Evolutionary conservation across 2,113 vertebrate genomes (phyloP).

Genomic region (Macrotus californicus): DNA sequence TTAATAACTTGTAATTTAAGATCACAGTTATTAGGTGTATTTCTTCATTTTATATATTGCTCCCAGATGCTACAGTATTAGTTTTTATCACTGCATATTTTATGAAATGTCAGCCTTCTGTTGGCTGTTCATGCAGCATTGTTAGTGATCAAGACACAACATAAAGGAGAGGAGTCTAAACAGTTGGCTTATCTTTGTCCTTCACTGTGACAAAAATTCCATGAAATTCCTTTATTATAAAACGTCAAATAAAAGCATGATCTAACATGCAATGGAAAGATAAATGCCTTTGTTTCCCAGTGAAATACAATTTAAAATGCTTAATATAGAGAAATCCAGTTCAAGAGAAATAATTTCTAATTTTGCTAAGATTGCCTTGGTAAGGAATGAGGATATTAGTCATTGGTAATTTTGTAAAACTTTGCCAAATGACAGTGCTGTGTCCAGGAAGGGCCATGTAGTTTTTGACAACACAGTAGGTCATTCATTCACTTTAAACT

Average conservation of each 20-base stretch:
- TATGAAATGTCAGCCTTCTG: slow-evolving; percentile 92
- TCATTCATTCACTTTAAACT: slow-evolving; percentile 7
- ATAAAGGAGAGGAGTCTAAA: slow-evolving; percentile 86
- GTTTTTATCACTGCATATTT: slow-evolving; percentile 92
- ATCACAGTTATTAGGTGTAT: slow-evolving; percentile 90
- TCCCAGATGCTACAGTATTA: slow-evolving; percentile 90
- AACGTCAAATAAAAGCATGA: slow-evolving; percentile 70
- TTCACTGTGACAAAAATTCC: slow-evolving; percentile 82
- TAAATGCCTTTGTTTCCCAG: slow-evolving; percentile 65
- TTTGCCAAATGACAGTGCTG: background rate
- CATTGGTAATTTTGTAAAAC: slow-evolving; percentile 1
- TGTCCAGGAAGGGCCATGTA: background rate
- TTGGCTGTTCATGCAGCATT: slow-evolving; percentile 87
- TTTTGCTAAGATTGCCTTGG: slow-evolving; percentile 19
- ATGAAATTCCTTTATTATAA: slow-evolving; percentile 79
- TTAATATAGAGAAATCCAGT: slow-evolving; percentile 42
- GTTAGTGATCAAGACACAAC: slow-evolving; percentile 90
- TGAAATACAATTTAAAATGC: slow-evolving; percentile 48
- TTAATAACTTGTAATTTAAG: slow-evolving; percentile 88
- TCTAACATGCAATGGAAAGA: slow-evolving; percentile 58
- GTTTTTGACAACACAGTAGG: background rate
- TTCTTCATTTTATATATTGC: slow-evolving; percentile 88
- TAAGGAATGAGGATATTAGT: background rate
- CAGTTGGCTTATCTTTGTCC: slow-evolving; percentile 86
- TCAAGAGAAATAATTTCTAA: slow-evolving; percentile 49